Conservation (phyloP, 1,140 invertebrate genomes). For the Caligus rogercresseyi region DNA sequence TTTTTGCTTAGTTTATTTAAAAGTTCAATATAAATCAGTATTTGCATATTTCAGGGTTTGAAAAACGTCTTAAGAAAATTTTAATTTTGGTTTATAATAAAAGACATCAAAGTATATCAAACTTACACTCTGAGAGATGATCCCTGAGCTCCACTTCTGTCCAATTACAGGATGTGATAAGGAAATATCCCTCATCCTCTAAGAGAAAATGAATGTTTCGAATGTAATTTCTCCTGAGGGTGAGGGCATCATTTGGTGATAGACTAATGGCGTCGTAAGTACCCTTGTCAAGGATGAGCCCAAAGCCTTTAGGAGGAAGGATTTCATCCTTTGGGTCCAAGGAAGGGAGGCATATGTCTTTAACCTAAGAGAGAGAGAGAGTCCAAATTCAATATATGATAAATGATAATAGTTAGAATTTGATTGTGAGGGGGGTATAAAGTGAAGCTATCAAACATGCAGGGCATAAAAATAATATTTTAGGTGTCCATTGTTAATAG, state of each 20-base stretch:
- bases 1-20: no score
- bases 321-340: constrained; percentile 9
- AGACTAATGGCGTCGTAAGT: constrained; percentile 82
- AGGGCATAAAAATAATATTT: no score
- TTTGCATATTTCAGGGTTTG: no score
- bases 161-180: constrained; percentile 89
- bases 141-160: constrained; percentile 56
- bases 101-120: no score
- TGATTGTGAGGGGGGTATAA: no score
- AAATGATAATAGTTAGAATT: no score
- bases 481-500: no score
- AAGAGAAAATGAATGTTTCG: constrained; percentile 43
- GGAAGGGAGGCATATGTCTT: background rate
- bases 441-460: no score
- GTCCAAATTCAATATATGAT: no score
- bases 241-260: constrained; percentile 43
- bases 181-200: constrained; percentile 42
- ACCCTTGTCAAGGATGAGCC: constrained; percentile 65
- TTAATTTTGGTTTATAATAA: no score
- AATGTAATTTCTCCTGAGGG: constrained; percentile 46
- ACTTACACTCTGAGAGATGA: constrained; percentile 44
- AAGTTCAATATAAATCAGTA: no score
- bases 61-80: no score
- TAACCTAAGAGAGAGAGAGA: background rate
- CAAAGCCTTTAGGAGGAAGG: constrained; percentile 32